These are phyloP conservation scores for Diacarnus erythraeanus DNA, from an alignment of 37 sponge, comb jelly and placozoan species.

Conservation along the genomic window DNA sequence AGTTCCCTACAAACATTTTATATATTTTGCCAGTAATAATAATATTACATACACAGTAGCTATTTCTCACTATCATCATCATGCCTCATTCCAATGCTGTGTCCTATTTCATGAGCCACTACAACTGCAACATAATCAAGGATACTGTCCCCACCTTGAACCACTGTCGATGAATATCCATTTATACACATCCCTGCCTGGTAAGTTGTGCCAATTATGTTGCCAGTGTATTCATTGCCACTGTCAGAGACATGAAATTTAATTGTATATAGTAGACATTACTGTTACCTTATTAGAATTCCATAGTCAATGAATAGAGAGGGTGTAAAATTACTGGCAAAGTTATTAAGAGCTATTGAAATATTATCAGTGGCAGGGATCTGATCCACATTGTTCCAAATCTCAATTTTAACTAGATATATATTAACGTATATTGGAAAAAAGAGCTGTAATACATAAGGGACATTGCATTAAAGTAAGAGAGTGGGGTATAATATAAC, in stretches of 20 bases:
- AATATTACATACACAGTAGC: not conserved
- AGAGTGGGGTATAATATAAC: not conserved
- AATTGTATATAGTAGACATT: not conserved
- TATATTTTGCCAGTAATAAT: not conserved
- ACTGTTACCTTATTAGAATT: not conserved
- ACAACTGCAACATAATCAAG: constrained; percentile 1
- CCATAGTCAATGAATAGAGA: too few relatives aligned
- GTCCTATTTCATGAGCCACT: constrained; percentile 84
- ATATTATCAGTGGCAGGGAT: constrained; percentile 24
- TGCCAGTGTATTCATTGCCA: constrained; percentile 33
- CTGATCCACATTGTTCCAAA: constrained; percentile 45
- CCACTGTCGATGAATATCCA: constrained; percentile 10
- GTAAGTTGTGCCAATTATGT: constrained; percentile 56
- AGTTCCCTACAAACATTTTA: constrained; percentile 14
- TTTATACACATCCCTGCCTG: constrained; percentile 46
- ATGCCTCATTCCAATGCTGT: constrained; percentile 63
- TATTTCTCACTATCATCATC: constrained; percentile 29
- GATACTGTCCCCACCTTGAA: constrained; percentile 11
- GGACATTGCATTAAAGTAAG: not conserved
- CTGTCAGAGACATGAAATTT: constrained; percentile 15
- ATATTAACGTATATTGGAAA: constrained; percentile 14
- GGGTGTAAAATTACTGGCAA: too few relatives aligned
- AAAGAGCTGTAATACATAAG: not conserved
- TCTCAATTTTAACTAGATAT: constrained; percentile 45
- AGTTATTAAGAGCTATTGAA: constrained; percentile 18